These are phyloP conservation scores for Scaptomyza flava DNA, from an alignment of 2,888 invertebrate genomes.

Conservation along the genomic window DNA sequence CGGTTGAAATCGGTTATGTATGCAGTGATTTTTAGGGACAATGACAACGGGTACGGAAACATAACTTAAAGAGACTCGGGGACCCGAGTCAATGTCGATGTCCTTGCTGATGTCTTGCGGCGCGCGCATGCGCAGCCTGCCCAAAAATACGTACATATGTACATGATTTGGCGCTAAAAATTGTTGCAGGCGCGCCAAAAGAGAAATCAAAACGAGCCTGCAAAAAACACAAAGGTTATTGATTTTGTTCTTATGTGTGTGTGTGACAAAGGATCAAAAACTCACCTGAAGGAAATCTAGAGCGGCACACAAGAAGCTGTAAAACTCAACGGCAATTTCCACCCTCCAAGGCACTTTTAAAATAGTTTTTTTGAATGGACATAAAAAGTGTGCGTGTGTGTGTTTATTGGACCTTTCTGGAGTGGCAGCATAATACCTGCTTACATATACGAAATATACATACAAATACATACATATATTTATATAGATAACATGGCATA, in stretches of 20 bases:
- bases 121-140: constrained; percentile 72
- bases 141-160: constrained; percentile 36
- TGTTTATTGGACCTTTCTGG: constrained; percentile 59
- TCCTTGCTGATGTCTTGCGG: constrained; percentile 69
- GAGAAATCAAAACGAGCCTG: constrained; percentile 28
- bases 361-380: constrained; percentile 34
- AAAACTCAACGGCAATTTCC: constrained; percentile 1
- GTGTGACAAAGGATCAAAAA: constrained; percentile 11
- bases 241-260: constrained; percentile 6
- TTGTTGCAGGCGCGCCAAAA: constrained; percentile 63
- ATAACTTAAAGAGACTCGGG: constrained; percentile 11
- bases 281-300: constrained; percentile 28
- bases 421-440: constrained; percentile 40
- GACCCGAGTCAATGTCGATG: constrained; percentile 4
- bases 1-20: constrained; percentile 66
- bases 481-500: constrained; percentile 34
- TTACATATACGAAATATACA: constrained; percentile 19
- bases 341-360: not conserved
- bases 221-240: constrained; percentile 28
- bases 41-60: constrained; percentile 35
- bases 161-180: constrained; percentile 73
- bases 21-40: constrained; percentile 63
- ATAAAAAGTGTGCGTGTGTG: constrained; percentile 23
- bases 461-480: constrained; percentile 4
- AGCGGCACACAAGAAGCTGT: not conserved